Evolutionary conservation across 1,140 invertebrate species (phyloP).

Genomic region (Diorhabda sublineata): DNA sequence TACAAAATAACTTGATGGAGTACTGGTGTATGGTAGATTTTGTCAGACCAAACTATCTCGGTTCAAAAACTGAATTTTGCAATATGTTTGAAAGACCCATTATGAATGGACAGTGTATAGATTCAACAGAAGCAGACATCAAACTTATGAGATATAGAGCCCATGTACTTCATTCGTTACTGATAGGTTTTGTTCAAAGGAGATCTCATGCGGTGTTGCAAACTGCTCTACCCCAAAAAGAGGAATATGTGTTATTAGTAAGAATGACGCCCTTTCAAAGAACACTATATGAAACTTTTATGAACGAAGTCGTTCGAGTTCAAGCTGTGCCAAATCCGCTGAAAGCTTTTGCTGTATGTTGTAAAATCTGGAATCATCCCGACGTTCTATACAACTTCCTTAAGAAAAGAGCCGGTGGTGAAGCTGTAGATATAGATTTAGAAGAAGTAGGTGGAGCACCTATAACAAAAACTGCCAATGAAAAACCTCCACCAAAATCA

Average conservation of each 20-base stretch:
- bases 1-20: constrained; percentile 95
- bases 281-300: constrained; percentile 83
- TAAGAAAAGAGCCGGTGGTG: constrained; percentile 72
- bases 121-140: constrained; percentile 86
- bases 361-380: constrained; percentile 99
- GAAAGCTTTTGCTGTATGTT: constrained; percentile 97
- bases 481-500: constrained; percentile 33
- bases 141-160: constrained; percentile 78
- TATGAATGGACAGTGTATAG: constrained; percentile 90
- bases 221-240: constrained; percentile 80
- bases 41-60: constrained; percentile 88
- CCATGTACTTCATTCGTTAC: constrained; percentile 82
- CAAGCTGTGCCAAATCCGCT: constrained; percentile 90
- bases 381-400: constrained; percentile 92
- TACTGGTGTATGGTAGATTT: constrained; percentile 98
- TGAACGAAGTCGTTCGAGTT: constrained; percentile 83
- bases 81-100: constrained; percentile 96
- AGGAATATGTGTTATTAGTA: constrained; percentile 87
- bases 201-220: constrained; percentile 85
- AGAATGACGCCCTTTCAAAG: constrained; percentile 84
- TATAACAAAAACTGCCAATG: constrained; percentile 20
- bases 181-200: constrained; percentile 90
- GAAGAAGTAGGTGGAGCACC: constrained; percentile 59
- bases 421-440: constrained; percentile 86
- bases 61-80: constrained; percentile 85